phyloP scores from a whole-genome alignment of 2,888 invertebrate genomes.

The Candidula unifasciata region DNA sequence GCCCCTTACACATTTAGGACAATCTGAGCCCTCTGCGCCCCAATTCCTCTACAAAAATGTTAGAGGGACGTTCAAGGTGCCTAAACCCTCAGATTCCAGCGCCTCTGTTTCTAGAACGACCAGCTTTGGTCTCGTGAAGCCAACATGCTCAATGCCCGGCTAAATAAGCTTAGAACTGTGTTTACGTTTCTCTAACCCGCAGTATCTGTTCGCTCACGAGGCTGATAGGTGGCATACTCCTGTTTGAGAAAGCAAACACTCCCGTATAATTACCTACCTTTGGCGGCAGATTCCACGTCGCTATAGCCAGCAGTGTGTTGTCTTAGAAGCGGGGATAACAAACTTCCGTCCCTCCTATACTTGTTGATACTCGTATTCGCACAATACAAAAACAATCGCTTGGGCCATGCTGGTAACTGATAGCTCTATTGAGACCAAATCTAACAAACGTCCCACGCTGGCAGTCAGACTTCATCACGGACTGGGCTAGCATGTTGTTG shows the following conservation, averaged over 20 bases:
- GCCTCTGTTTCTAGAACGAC: no score
- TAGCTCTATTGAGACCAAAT: constrained; percentile 21
- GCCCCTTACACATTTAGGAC: no score
- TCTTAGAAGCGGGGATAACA: constrained; percentile 43
- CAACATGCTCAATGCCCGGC: no score
- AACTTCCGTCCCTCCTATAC: constrained; percentile 24
- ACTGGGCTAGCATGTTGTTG: neutral
- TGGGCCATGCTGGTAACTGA: neutral
- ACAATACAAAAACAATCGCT: constrained; percentile 34
- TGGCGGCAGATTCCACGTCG: constrained; percentile 7
- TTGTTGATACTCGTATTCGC: constrained; percentile 24
- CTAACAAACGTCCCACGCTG: neutral
- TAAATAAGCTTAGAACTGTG: neutral
- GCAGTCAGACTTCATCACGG: neutral
- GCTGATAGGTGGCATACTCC: constrained; percentile 26
- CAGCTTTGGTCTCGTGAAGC: no score
- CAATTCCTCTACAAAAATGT: no score
- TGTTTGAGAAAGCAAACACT: constrained; percentile 34
- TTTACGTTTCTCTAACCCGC: constrained; percentile 4
- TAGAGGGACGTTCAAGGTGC: no score
- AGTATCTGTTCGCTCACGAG: neutral
- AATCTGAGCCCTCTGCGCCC: no score
- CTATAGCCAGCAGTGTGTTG: constrained; percentile 25
- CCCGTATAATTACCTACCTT: constrained; percentile 18
- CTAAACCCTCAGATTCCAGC: no score